phyloP scores from a whole-genome alignment of 2,888 invertebrate genomes.

The Agonum fuliginosum region DNA sequence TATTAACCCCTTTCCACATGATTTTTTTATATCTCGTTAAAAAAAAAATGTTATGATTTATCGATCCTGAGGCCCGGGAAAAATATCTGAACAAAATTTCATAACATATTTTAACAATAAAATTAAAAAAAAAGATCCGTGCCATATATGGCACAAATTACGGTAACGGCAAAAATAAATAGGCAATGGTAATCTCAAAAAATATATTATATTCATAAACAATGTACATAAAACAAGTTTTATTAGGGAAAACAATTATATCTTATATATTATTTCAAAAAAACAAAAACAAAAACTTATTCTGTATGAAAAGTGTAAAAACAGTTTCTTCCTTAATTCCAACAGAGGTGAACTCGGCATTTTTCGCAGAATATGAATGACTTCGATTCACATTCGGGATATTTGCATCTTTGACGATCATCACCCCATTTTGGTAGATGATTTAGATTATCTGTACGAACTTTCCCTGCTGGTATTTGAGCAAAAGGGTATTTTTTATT shows the following conservation, averaged over 20 bases:
- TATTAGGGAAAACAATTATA: background rate
- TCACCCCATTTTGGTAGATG: slow-evolving; percentile 11
- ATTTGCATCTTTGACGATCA: slow-evolving; percentile 53
- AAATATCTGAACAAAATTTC: too few species aligned
- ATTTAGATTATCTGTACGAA: slow-evolving; percentile 8
- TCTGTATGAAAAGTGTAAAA: slow-evolving; percentile 10
- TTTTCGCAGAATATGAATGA: slow-evolving; percentile 44
- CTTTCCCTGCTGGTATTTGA: slow-evolving; percentile 1
- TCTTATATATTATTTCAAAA: slow-evolving; percentile 21
- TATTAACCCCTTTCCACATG: too few species aligned
- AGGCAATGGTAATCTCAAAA: background rate
- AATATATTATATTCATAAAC: slow-evolving; percentile 1
- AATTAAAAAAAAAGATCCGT: too few species aligned
- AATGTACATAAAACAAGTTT: slow-evolving; percentile 5
- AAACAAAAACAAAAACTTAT: slow-evolving; percentile 20
- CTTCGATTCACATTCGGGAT: slow-evolving; percentile 55
- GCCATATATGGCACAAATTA: too few species aligned
- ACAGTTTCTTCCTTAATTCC: slow-evolving; percentile 51
- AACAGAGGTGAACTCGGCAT: slow-evolving; percentile 43
- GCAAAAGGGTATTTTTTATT: slow-evolving; percentile 18
- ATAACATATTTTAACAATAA: too few species aligned
- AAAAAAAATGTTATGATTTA: too few species aligned
- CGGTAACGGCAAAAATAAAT: background rate
- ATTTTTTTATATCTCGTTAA: too few species aligned
- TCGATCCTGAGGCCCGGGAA: too few species aligned